Percentiles rank a stretch among this genome's conserved stretches.
These are phyloP conservation scores for Cephus cinctus DNA, from an alignment of 1,140 invertebrate species.

Conservation along the genomic window DNA sequence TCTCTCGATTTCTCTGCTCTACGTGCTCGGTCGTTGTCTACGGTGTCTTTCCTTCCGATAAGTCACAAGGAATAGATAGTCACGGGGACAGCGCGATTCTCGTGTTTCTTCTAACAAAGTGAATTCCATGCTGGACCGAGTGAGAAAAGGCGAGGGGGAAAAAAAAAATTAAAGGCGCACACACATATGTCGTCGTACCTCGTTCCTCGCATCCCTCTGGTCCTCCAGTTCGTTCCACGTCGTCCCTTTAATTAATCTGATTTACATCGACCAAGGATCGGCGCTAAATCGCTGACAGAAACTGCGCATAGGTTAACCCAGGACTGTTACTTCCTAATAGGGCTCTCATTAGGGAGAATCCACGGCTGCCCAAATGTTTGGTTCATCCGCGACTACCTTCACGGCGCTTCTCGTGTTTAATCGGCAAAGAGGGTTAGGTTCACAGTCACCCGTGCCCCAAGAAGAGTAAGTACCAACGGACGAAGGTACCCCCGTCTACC, in stretches of 20 bases:
- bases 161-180: constrained; percentile 1
- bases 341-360: constrained; percentile 34
- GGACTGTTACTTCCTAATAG: constrained; percentile 37
- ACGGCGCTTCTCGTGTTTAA: no score
- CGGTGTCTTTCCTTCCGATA: no score
- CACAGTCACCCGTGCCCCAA: no score
- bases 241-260: constrained; percentile 33
- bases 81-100: no score
- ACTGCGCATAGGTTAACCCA: constrained; percentile 1
- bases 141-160: no score
- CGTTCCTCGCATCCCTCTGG: constrained; percentile 30
- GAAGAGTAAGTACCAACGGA: not conserved
- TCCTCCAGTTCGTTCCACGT: constrained; percentile 11
- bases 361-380: not conserved
- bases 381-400: not conserved
- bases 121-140: no score
- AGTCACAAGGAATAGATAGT: no score
- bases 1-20: no score
- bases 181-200: constrained; percentile 42
- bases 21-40: no score
- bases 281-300: constrained; percentile 22
- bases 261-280: constrained; percentile 32
- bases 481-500: not conserved
- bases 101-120: no score
- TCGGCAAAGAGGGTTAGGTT: not conserved